phyloP scores from a whole-genome alignment of 2,113 vertebrate genomes.

The Odocoileus hemionus region DNA sequence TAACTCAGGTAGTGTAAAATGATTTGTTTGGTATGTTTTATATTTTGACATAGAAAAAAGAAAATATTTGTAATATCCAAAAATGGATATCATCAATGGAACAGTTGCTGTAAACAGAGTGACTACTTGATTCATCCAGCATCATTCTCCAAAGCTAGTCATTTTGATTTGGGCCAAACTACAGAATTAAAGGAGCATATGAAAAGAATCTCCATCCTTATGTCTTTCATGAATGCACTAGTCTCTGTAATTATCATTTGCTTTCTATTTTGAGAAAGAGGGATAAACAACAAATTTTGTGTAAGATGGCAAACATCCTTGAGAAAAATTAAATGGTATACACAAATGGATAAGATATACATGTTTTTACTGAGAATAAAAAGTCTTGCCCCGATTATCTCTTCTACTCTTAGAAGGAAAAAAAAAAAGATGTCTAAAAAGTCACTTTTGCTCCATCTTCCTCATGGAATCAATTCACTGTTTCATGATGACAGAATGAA shows the following conservation, averaged over 20 bases:
- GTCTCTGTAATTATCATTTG: neutral
- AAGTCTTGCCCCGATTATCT: neutral
- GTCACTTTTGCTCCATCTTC: neutral
- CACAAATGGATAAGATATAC: neutral
- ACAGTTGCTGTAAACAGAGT: neutral
- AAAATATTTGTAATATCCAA: neutral
- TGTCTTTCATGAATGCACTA: neutral
- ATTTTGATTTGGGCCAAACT: neutral
- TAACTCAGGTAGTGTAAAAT: neutral
- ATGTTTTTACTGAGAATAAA: neutral
- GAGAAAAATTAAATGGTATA: conserved; percentile 2
- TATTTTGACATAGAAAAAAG: neutral
- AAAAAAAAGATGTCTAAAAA: conserved; percentile 37
- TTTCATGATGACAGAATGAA: conserved; percentile 31
- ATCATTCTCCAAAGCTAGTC: neutral
- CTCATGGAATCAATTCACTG: conserved; percentile 10
- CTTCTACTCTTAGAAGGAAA: conserved; percentile 15
- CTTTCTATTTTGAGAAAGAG: neutral
- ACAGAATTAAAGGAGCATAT: neutral
- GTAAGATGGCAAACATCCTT: neutral
- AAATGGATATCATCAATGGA: neutral
- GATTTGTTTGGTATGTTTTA: neutral
- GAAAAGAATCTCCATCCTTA: neutral
- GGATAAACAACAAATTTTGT: neutral
- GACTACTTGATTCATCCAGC: neutral